Evolutionary conservation across 2,113 vertebrate species (phyloP).

Genomic region (Spea multiplicata): DNA sequence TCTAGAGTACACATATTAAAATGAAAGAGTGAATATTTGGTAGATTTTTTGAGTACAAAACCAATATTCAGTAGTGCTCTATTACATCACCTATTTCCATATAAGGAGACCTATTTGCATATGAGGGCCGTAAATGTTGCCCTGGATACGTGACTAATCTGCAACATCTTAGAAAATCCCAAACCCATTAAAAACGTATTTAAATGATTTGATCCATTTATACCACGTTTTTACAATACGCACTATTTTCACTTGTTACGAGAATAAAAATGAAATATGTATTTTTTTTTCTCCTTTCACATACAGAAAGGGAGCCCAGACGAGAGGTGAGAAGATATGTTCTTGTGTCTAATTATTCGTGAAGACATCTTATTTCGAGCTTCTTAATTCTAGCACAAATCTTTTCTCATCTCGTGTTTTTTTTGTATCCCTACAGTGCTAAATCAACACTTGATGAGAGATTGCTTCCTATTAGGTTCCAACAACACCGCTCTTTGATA

Average conservation of each 20-base stretch:
- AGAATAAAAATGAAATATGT: neutral
- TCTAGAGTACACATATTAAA: too few relatives aligned
- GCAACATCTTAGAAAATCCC: too few relatives aligned
- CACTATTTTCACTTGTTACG: neutral
- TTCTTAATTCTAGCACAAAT: slow-evolving; percentile 25
- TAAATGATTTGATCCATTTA: too few relatives aligned
- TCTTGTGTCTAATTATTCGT: slow-evolving; percentile 32
- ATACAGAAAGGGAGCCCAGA: slow-evolving; percentile 3
- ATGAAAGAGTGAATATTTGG: too few relatives aligned
- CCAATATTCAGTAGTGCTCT: too few relatives aligned
- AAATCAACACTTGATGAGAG: slow-evolving; percentile 47
- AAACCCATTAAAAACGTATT: too few relatives aligned
- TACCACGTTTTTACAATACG: too few relatives aligned
- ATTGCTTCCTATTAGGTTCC: slow-evolving; percentile 41
- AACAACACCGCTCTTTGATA: slow-evolving; percentile 27
- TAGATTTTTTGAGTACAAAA: too few relatives aligned
- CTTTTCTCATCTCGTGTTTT: slow-evolving; percentile 17
- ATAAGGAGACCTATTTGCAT: too few relatives aligned
- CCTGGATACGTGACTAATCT: too few relatives aligned
- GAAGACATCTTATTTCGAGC: slow-evolving; percentile 23
- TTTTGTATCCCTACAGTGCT: slow-evolving; percentile 25
- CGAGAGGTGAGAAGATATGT: slow-evolving; percentile 26
- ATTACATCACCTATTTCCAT: too few relatives aligned
- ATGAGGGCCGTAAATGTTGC: too few relatives aligned
- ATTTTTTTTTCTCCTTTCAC: neutral